Evolutionary conservation across 2,888 invertebrate genomes (phyloP), one percentile per base, ranked within the genome.

Genomic region (Pyralis farinalis): DNA sequence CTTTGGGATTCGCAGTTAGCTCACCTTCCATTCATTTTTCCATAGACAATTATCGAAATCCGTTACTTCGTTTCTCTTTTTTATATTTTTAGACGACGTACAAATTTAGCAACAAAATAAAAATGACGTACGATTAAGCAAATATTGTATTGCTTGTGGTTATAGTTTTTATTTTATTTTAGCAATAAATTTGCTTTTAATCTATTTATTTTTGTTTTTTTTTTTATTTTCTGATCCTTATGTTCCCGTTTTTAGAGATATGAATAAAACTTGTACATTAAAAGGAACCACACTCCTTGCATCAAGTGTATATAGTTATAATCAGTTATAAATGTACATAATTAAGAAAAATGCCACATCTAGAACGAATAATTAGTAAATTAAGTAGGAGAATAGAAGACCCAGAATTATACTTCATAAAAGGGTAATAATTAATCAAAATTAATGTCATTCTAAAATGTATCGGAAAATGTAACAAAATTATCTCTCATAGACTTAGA

Each of bases 111-210:
- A 66, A 70, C 70, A 71, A 71, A 44, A 35, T 22, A 70, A 59
- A 65, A 64, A 66, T 25, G 64, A 69, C 63, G 60, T 71, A 67
- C 65, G 58, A 64, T 63, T 72, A 77, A 81, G 76, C 82, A 76
- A 79, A 72, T 68, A 66, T 58, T 79, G 75, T 84, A 79, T 78
- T 81, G 83, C 83, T 85, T 77, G 74, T 72, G 85, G 82, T 83
- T 86, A 83, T 80, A 82, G 75, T 81, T 83, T 25, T 75, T 82
- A 83, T 85, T 85, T 82, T 86, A 78, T 83, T 82, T 82, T 88
- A 88, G 88, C 88, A 88, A 88, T 88, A 88, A 88, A 87, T 75
- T 88, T 88, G 87, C 87, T 87, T 88, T 80, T 83, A 80, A 74
- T 82, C 62, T 76, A 67, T 74, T 84, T 85, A 85, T 52, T 43